Evolutionary conservation across 2,888 invertebrate species (phyloP).

Genomic region (Lepidonotus clava): DNA sequence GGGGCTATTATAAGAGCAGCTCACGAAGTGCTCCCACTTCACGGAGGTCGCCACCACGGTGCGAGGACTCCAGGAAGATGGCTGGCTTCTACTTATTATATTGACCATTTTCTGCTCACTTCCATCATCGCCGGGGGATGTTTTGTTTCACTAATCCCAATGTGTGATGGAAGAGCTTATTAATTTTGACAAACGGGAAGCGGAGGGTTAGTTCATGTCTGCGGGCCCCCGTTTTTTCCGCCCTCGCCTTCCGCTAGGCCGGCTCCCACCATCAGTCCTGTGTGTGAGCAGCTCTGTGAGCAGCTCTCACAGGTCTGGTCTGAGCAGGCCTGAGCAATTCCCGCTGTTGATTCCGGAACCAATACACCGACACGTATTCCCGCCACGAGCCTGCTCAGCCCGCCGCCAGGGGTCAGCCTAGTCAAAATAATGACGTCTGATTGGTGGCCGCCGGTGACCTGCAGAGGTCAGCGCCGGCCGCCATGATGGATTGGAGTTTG

Average conservation of each 20-base stretch:
- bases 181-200: background rate
- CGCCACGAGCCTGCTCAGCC: background rate
- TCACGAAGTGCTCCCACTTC: no score
- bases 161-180: slow-evolving; percentile 31
- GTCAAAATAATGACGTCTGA: slow-evolving; percentile 36
- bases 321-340: no score
- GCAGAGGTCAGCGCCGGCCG: slow-evolving; percentile 12
- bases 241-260: background rate
- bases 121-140: slow-evolving; percentile 15
- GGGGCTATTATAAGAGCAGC: no score
- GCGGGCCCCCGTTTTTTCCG: background rate
- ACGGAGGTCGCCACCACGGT: no score
- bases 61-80: no score
- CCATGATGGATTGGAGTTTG: slow-evolving; percentile 51
- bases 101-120: no score
- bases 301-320: no score
- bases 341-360: slow-evolving; percentile 11
- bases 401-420: slow-evolving; percentile 26
- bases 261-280: background rate
- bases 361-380: background rate
- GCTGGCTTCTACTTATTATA: no score
- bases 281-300: no score
- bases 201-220: slow-evolving; percentile 28
- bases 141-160: slow-evolving; percentile 27
- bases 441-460: slow-evolving; percentile 28